Evolutionary conservation across 23 tunicate species (phyloP).

Genomic region (Pegea sp.): DNA sequence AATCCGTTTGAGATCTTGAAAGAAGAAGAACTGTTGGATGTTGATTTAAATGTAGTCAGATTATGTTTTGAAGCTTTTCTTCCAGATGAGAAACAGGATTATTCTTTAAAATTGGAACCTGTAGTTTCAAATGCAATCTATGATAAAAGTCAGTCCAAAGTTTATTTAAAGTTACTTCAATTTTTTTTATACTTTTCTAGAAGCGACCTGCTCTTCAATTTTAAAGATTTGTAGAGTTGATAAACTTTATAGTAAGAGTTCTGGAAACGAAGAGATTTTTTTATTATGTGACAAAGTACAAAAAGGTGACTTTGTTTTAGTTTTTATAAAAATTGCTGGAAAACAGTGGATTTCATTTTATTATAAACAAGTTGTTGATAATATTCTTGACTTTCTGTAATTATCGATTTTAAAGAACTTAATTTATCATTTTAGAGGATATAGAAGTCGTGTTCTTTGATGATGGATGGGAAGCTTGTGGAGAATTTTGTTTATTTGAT

Average conservation of each 20-base stretch:
- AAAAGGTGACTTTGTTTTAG: background rate
- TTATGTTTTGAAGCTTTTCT: conserved; percentile 83
- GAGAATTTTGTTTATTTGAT: conserved; percentile 54
- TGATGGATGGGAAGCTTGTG: conserved; percentile 69
- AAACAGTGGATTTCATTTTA: too few species aligned
- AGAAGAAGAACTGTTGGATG: conserved; percentile 3
- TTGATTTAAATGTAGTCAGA: conserved; percentile 64
- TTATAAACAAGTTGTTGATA: too few species aligned
- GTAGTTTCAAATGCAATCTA: conserved; percentile 69
- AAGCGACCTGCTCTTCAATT: background rate
- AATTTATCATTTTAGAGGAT: conserved; percentile 46
- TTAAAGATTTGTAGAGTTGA: background rate
- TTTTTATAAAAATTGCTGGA: background rate
- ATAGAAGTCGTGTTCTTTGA: conserved; percentile 51
- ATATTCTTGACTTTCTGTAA: too few species aligned
- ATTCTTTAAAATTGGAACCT: conserved; percentile 28
- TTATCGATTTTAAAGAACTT: too few species aligned
- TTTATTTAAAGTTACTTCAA: too few species aligned
- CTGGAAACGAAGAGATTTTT: background rate
- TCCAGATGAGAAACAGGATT: conserved; percentile 24
- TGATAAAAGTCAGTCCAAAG: conserved; percentile 52
- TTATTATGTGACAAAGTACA: background rate
- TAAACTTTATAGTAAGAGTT: background rate
- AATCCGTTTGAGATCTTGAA: conserved; percentile 13
- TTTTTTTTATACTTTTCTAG: too few species aligned